These are phyloP conservation scores for Anoura caudifer DNA, from an alignment of 2,113 vertebrate species.

Conservation along the genomic window DNA sequence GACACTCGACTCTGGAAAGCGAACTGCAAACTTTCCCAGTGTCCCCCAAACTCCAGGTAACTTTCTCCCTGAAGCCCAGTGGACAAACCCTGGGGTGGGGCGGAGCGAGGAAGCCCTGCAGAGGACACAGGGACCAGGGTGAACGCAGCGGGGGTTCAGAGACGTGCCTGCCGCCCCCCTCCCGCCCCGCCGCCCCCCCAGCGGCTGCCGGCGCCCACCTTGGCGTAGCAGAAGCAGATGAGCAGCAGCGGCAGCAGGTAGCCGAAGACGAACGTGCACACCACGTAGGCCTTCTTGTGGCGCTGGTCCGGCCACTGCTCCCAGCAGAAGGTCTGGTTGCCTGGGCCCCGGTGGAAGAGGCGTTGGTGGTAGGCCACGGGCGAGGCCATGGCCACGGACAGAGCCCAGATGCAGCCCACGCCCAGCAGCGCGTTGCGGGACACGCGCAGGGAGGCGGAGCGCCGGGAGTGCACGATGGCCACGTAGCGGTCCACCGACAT, in stretches of 20 bases:
- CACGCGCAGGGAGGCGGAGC: slow-evolving; percentile 89
- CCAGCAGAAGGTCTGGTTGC: slow-evolving; percentile 96
- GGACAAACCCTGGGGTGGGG: background rate
- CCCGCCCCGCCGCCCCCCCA: fast-evolving
- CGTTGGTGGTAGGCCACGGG: slow-evolving; percentile 93
- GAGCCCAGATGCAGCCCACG: slow-evolving; percentile 91
- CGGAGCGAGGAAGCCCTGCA: no score
- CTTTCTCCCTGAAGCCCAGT: background rate
- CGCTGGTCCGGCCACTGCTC: slow-evolving; percentile 89
- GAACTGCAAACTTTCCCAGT: background rate
- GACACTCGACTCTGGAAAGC: fast-evolving
- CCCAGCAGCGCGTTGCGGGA: slow-evolving; percentile 89
- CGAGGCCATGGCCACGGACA: slow-evolving; percentile 92
- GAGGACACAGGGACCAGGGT: fast-evolving
- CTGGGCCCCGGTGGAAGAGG: slow-evolving; percentile 81
- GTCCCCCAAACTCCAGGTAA: background rate
- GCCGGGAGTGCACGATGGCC: slow-evolving; percentile 96
- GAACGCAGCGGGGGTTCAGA: fast-evolving
- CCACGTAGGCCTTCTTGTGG: slow-evolving; percentile 92
- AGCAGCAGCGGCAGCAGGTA: slow-evolving; percentile 94
- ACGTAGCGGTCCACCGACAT: slow-evolving; percentile 98
- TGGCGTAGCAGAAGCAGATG: slow-evolving; percentile 97
- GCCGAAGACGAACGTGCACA: slow-evolving; percentile 94
- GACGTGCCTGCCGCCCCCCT: background rate
- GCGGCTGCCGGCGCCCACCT: slow-evolving; percentile 82